Evolutionary conservation across 2,113 vertebrate species (phyloP), one percentile per base, ranked within the genome.

Genomic region (Oxyruncus cristatus): DNA sequence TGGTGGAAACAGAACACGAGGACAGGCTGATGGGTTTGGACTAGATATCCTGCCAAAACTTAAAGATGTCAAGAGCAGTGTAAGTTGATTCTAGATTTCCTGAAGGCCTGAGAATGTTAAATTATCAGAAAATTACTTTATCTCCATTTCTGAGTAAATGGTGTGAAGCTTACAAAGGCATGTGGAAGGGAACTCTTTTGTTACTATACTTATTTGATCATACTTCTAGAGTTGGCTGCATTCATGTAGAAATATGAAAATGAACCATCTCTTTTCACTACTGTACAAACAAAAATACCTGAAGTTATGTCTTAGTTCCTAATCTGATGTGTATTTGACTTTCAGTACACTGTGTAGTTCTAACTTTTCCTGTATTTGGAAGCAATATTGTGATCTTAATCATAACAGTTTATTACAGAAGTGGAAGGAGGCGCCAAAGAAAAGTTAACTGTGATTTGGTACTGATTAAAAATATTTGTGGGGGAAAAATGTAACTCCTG

Each of bases 51-150:
- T 99, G 71, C 99, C 99, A 33, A 99, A 99, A 97, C 98, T 99
- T 55, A 99, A 99, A 97, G 99, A 99, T 86, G 99, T 99, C 49
- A 99, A 99, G 96, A 99, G 99, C 98, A 99, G 98, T n/a, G 99
- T 99, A 98, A 99, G 99, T 98, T 81, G 82, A 70, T 70, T 82
- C 6, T 4, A 55, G 55, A 85, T 15, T 71, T 87, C 32, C 13
- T 65, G 35, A 71, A n/a, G n/a, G 22, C 11, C 53, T 78, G 17
- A 75, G 30, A 88, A 18, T 32, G 9, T 76, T 65, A 73, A 41
- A 62, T 76, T 85, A 42, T 86, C 67, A 68, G 26, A 72, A 93
- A 66, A 61, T n/a, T 50, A 42, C 15, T 85, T 55, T 87, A 5
- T 52, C 26, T 79, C 44, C 6, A 14, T 41, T 74, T 86, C 16